Conservation (phyloP, 2,113 vertebrate species). For the Dipodomys stephensi region DNA sequence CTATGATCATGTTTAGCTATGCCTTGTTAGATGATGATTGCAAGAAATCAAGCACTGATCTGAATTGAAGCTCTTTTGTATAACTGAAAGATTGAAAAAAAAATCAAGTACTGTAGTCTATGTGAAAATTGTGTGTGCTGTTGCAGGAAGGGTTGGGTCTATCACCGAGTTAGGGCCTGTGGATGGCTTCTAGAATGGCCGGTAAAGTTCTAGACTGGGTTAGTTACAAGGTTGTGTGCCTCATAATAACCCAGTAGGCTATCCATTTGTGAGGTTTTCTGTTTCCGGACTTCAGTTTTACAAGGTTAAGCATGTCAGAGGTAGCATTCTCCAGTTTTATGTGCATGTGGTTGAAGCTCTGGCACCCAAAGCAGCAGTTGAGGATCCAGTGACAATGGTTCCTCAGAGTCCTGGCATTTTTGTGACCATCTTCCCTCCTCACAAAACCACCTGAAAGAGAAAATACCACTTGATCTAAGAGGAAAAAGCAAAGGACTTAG, state of each 20-base stretch:
- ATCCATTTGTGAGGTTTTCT: neutral
- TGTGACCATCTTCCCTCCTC: neutral
- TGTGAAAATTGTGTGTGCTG: neutral
- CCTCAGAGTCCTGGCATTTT: neutral
- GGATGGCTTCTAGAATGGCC: neutral
- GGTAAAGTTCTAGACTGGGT: neutral
- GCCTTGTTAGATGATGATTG: neutral
- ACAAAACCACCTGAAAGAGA: neutral
- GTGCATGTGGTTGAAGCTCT: neutral
- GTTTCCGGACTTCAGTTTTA: slow-evolving; percentile 14
- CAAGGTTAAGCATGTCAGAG: neutral
- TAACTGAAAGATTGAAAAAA: neutral
- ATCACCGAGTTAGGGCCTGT: neutral
- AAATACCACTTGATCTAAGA: neutral
- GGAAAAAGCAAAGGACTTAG: neutral
- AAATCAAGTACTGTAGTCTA: neutral
- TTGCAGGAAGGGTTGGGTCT: neutral
- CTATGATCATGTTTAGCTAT: neutral
- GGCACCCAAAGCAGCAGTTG: neutral
- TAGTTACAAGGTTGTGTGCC: neutral
- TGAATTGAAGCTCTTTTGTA: neutral
- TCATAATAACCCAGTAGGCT: neutral
- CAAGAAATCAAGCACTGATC: neutral
- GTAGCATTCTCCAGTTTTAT: neutral
- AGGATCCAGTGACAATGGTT: neutral